Evolutionary conservation across 2,888 invertebrate species (phyloP).

Genomic region (Cylindroiulus punctatus): DNA sequence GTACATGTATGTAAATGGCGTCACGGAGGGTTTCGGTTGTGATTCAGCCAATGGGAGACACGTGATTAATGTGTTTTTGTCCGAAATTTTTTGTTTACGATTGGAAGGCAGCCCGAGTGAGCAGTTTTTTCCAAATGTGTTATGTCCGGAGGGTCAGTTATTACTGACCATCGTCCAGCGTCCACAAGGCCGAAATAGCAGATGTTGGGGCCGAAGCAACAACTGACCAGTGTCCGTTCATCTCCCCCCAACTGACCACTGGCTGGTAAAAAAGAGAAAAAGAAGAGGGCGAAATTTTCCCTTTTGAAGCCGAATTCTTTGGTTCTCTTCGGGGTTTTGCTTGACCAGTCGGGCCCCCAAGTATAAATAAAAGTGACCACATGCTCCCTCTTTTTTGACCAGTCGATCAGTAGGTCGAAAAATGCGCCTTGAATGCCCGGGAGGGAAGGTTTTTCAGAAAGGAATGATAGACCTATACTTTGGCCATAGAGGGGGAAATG

Average conservation of each 20-base stretch:
- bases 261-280: constrained; percentile 52
- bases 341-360: constrained; percentile 48
- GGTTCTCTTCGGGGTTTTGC: constrained; percentile 39
- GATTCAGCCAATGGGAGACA: neutral
- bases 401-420: constrained; percentile 57
- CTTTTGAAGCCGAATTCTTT: constrained; percentile 48
- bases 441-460: neutral
- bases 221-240: constrained; percentile 48
- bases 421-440: constrained; percentile 27
- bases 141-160: constrained; percentile 52
- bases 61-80: neutral
- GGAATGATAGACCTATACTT: neutral
- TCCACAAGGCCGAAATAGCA: constrained; percentile 43
- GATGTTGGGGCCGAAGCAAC: constrained; percentile 43
- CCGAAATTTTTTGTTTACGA: neutral
- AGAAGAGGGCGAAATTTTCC: constrained; percentile 51
- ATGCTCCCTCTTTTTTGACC: constrained; percentile 52
- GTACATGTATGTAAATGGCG: too few relatives aligned
- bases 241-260: constrained; percentile 51
- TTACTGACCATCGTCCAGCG: constrained; percentile 50
- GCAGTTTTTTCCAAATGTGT: constrained; percentile 44
- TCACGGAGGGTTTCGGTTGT: too few relatives aligned
- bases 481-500: neutral
- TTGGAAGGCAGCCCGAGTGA: neutral
- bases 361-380: constrained; percentile 54